Evolutionary conservation across 1,140 invertebrate species (phyloP), one percentile per base, ranked within the genome.

Genomic region (Neocloeon triangulifer): DNA sequence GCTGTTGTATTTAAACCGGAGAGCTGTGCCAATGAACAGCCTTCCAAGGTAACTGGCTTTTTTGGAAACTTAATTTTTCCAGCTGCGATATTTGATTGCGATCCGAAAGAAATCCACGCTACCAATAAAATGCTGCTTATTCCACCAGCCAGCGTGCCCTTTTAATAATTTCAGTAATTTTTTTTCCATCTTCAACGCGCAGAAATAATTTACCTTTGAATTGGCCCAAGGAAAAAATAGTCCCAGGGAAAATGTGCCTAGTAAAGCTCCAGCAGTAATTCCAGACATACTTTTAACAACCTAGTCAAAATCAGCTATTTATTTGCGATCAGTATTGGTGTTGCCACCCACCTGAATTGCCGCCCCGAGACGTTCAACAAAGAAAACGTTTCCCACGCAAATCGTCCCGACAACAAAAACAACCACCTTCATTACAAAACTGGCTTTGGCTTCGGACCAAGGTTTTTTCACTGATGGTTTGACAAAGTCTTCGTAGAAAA

Each of bases 91-190:
- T 71, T 64, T 2, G 73, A 57, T 46, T 84, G 77, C 0, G 76
- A 73, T 4, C 80, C 79, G n/a, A 86, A 57, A 0, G 77, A 82
- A 18, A 88, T 73, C 77, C 78, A 86, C 3, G 75, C 67, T 13
- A 79, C 68, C 5, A 84, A 55, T 4, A 61, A 44, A 2, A 84
- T 57, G 26, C 76, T 69, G 5, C 57, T 46, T 0, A 81, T 22
- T 0, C 74, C 67, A 5, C 81, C 81, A n/a, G 55, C 56, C 37
- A 78, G 51, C 0, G 79, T 81, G 17, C 82, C 81, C 78, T 86
- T 32, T 18, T 37, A 37, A 4, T 12, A 12, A 4, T 2, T 12
- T 25, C 23, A n/a, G n/a, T n/a, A n/a, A n/a, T n/a, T n/a, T n/a
- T n/a, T n/a, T n/a, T n/a, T n/a, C n/a, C n/a, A n/a, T n/a, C n/a